Evolutionary conservation across 1,140 invertebrate genomes (phyloP), one percentile per base, ranked within the genome.

Genomic region (Gonatopus flavifemur): DNA sequence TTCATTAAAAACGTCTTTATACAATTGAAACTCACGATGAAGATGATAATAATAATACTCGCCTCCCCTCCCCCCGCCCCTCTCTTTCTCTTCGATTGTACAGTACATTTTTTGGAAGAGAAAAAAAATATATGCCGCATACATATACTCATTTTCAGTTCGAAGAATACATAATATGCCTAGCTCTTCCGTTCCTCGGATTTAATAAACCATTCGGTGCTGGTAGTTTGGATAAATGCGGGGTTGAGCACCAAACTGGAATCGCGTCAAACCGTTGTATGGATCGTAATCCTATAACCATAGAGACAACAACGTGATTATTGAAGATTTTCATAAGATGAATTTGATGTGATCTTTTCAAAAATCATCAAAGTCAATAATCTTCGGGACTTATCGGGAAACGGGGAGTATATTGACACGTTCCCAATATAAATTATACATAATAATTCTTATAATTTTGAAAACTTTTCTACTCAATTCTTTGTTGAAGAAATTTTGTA

Each of bases 161-260:
- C 18, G n/a, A 32, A 31, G 31, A 44, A 31, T 32, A 28, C 30
- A 28, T 21, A 7, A 18, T 31, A 12, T 19, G 8, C n/a, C 13
- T 5, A 25, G 30, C 25, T 32, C 6, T 37, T 8, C 18, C 24
- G 12, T 3, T 3, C 12, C 25, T 35, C 12, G 25, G n/a, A 47
- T 25, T 65, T 71, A 72, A 42, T 72, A 72, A 28, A 71, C 45
- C 10, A 69, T 20, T 35, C 57, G 69, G 18, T 71, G 69, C 3
- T 61, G 62, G 20, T 69, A 70, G 40, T 30, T 57, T 0, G 57
- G 67, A 36, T 70, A 71, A 31, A 57, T 58, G 20, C 68, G 64
- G 5, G 57, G 51, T 22, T 64, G 66, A 3, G 64, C 52, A 25
- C 51, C 53, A 30, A 66, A 39, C 42, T 67, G 49, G 6, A 60